Evolutionary conservation across 2,888 invertebrate genomes (phyloP).

Genomic region (Ophion costatus): DNA sequence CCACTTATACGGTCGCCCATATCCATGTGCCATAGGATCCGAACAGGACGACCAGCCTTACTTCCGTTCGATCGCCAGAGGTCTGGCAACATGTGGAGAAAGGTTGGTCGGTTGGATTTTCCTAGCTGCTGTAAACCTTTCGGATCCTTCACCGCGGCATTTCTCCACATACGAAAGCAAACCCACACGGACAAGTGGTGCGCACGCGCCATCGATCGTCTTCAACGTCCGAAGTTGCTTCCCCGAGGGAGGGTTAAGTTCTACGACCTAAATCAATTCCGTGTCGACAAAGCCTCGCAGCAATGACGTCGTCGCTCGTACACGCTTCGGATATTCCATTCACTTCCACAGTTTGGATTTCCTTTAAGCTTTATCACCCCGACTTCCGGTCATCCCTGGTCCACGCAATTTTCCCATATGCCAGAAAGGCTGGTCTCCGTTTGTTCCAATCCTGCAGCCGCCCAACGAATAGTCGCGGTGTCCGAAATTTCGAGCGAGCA

Average conservation of each 20-base stretch:
- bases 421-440: slow-evolving; percentile 29
- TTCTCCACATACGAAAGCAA: slow-evolving; percentile 20
- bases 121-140: slow-evolving; percentile 45
- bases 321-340: slow-evolving; percentile 76
- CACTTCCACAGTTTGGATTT: slow-evolving; percentile 70
- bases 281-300: slow-evolving; percentile 77
- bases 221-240: slow-evolving; percentile 52
- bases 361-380: slow-evolving; percentile 60
- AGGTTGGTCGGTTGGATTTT: slow-evolving; percentile 40
- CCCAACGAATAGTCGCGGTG: slow-evolving; percentile 2
- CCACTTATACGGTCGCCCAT: slow-evolving; percentile 43
- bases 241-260: slow-evolving; percentile 74
- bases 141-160: slow-evolving; percentile 25
- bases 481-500: background rate
- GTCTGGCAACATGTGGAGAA: slow-evolving; percentile 53
- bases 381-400: slow-evolving; percentile 53
- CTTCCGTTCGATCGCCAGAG: slow-evolving; percentile 60
- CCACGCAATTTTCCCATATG: slow-evolving; percentile 28
- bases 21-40: slow-evolving; percentile 50
- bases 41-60: slow-evolving; percentile 50
- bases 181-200: background rate
- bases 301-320: slow-evolving; percentile 69
- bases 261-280: slow-evolving; percentile 79
- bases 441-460: slow-evolving; percentile 27
- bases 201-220: slow-evolving; percentile 33